phyloP scores from a whole-genome alignment of 2,888 invertebrate genomes.

The Megaustenia siamemsis region DNA sequence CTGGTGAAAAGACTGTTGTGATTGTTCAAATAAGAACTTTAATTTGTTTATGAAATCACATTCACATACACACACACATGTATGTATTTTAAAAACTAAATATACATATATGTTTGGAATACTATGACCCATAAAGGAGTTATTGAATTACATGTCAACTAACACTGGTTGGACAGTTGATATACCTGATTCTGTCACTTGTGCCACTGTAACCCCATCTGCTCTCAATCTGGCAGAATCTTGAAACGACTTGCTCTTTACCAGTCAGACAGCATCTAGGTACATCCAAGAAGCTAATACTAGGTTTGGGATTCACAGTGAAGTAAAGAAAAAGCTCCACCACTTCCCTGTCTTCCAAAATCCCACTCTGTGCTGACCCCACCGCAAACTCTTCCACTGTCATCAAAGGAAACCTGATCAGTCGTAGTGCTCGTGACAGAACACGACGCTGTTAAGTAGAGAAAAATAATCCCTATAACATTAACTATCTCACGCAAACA shows the following conservation, averaged over 20 bases:
- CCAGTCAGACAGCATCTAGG: constrained; percentile 89
- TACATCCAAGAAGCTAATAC: constrained; percentile 84
- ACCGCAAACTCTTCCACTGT: constrained; percentile 91
- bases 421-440: constrained; percentile 86
- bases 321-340: constrained; percentile 83
- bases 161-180: no score
- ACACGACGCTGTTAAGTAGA: constrained; percentile 77
- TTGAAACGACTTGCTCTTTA: constrained; percentile 87
- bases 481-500: background rate
- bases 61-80: no score
- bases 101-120: no score
- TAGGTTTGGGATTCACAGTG: constrained; percentile 87
- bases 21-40: no score
- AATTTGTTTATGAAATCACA: no score
- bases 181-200: constrained; percentile 87
- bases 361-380: constrained; percentile 84
- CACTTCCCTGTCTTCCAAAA: constrained; percentile 88
- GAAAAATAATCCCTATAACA: background rate
- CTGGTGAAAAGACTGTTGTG: no score
- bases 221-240: constrained; percentile 88
- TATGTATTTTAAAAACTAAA: no score
- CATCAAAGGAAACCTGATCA: constrained; percentile 91
- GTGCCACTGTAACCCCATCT: constrained; percentile 92
- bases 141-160: no score
- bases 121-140: no score